phyloP scores from a whole-genome alignment of 1,140 invertebrate species.

The Xylocopa sonorina region DNA sequence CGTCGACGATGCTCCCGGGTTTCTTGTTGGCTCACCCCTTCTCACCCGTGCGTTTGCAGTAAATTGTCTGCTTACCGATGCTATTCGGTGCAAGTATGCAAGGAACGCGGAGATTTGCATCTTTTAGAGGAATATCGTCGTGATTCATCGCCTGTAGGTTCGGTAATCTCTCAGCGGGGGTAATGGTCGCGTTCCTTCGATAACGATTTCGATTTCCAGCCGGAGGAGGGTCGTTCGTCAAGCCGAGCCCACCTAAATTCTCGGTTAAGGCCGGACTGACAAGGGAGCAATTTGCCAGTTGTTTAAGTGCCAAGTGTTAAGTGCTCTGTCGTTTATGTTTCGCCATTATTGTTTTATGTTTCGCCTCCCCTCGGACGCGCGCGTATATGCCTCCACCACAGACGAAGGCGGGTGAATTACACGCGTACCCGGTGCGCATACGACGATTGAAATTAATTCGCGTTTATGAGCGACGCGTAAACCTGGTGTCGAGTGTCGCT shows the following conservation, averaged over 20 bases:
- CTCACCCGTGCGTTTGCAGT: background rate
- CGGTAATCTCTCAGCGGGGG: background rate
- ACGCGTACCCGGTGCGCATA: conserved; percentile 60
- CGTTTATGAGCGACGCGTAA: conserved; percentile 75
- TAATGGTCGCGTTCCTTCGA: conserved; percentile 23
- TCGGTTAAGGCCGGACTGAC: conserved; percentile 78
- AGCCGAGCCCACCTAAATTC: conserved; percentile 79
- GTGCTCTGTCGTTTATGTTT: conserved; percentile 82
- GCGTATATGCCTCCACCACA: conserved; percentile 21
- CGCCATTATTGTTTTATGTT: conserved; percentile 83
- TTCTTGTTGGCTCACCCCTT: background rate
- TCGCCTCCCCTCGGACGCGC: conserved; percentile 69
- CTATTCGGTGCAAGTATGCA: background rate
- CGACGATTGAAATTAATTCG: conserved; percentile 81
- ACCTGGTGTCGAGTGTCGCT: conserved; percentile 61
- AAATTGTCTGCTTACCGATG: background rate
- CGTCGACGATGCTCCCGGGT: background rate
- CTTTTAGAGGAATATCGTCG: background rate
- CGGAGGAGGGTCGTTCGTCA: conserved; percentile 67
- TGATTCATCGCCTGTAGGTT: background rate
- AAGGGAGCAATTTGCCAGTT: conserved; percentile 83
- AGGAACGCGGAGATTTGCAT: background rate
- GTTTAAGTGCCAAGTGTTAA: conserved; percentile 83
- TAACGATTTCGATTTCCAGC: conserved; percentile 66
- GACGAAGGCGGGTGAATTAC: conserved; percentile 10